Evolutionary conservation across 2,888 invertebrate genomes (phyloP), one percentile per base, ranked within the genome.

Genomic region (Microctonus aethiopoides): DNA sequence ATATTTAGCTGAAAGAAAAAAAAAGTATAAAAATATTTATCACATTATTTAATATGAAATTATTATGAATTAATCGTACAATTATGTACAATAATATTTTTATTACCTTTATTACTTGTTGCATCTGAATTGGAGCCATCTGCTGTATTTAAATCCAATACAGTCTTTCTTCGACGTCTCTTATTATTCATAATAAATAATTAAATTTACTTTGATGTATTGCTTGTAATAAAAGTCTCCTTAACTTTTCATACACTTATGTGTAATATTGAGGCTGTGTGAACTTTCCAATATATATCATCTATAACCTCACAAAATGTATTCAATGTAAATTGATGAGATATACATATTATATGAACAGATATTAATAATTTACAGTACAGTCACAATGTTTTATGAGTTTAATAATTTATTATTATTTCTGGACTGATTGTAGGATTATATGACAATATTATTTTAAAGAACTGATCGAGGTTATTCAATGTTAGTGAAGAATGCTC

Each of bases 151-250:
- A 34, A 29, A 32, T 59, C 46, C 13, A 67, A 59, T 0, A 46
- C 59, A 22, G 57, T 41, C 29, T 67, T 67, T 51, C 66, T 67
- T 11, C 59, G 66, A 13, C 59, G 57, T 67, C 56, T 57, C 51
- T 61, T 68, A 22, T 34, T 65, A 41, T 65, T 65, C 65, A 65
- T 65, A n/a, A 36, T 65, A 10, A 24, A 36, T 6, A 56, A 65
- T 63, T 36, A 34, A n/a, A 26, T 26, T n/a, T n/a, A 63, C 9
- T 51, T 46, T 16, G 1, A 6, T 11, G 4, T 46, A 16, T 1
- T 46, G 7, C 16, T 4, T 46, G 16, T 4, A 5, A 6, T 5
- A 16, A 7, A 4, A 5, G 16, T 46, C 9, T 3, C 9, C 0
- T 46, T 16, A 2, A n/a, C 16, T 4, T 20, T 20, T 29, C n/a